These are phyloP conservation scores for Tragulus kanchil DNA, from an alignment of 2,113 vertebrate genomes.

Conservation along the genomic window DNA sequence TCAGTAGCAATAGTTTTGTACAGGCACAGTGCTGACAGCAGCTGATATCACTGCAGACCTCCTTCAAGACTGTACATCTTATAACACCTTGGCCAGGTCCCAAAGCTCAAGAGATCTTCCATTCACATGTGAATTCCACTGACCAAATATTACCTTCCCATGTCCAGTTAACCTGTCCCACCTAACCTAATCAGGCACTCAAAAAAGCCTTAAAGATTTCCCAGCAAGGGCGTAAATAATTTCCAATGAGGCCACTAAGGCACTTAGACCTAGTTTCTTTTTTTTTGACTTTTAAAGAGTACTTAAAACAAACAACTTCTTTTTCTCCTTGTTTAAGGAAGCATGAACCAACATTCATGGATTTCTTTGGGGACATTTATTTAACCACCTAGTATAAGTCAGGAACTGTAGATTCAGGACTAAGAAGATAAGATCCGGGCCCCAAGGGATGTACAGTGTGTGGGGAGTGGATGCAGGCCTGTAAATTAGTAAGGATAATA, in stretches of 20 bases:
- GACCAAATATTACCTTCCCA: not conserved
- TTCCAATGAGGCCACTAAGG: not conserved
- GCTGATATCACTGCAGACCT: not conserved
- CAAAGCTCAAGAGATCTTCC: not conserved
- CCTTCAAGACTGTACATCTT: not conserved
- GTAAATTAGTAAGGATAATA: slow-evolving; percentile 61
- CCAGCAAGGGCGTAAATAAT: not conserved
- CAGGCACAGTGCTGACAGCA: not conserved
- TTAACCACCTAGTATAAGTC: not conserved
- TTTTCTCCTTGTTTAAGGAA: not conserved
- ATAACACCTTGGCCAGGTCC: not conserved
- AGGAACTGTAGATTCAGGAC: not conserved
- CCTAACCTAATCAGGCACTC: not conserved
- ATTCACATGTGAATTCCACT: not conserved
- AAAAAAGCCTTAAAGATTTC: not conserved
- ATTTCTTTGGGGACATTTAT: not conserved
- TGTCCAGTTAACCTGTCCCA: not conserved
- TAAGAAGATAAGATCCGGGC: not conserved
- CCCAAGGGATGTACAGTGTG: not conserved
- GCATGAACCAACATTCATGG: not conserved
- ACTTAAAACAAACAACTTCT: not conserved
- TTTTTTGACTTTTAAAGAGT: not conserved
- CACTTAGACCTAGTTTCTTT: not conserved
- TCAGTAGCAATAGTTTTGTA: not conserved
- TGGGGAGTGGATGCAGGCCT: not conserved